Evolutionary conservation across 2,888 invertebrate genomes (phyloP), one percentile per base, ranked within the genome.

Genomic region (Sarcophaga rosellei): DNA sequence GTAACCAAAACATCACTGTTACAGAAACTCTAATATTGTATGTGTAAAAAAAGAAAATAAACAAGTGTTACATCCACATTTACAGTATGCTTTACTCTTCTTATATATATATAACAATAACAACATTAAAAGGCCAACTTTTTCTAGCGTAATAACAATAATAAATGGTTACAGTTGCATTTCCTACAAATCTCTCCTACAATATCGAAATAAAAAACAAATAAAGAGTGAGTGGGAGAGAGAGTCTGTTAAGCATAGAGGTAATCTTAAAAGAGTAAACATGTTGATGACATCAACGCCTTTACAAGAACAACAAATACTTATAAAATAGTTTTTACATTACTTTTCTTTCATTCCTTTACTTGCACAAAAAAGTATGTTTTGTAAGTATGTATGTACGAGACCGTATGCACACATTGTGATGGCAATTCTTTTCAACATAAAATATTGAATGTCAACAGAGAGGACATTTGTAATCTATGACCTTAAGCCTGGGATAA

Each of bases 231-330:
- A 85, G 59, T 76, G 57, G 62, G 62, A 59, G 68, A 62, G 25
- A 53, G 53, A 53, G 47, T n/a, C 47, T 12, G 47, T 47, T 47
- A 47, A 47, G 12, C 11, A 15, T 11, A 47, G 15, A 85, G 85
- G 82, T 85, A 66, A 85, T 61, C 59, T 66, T 25, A 70, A 63
- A 57, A 69, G 63, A 65, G 35, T 35, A 35, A 15, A 53, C 73
- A 83, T 86, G 83, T 83, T 80, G 83, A 76, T 68, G 85, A 83
- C 86, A 86, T 81, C 77, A 80, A 77, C 53, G 80, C 73, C 83
- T 77, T 65, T 73, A 23, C 76, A 68, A 80, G 44, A 76, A 76
- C 17, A 53, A 15, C 53, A 15, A 53, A 35, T 35, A 35, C 35
- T 25, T 25, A 25, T 25, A 25, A 25, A 25, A 25, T 4, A 25